These are phyloP conservation scores for Pseudomugil gertrudae DNA, from an alignment of 2,797 vertebrate genomes.

Conservation along the genomic window DNA sequence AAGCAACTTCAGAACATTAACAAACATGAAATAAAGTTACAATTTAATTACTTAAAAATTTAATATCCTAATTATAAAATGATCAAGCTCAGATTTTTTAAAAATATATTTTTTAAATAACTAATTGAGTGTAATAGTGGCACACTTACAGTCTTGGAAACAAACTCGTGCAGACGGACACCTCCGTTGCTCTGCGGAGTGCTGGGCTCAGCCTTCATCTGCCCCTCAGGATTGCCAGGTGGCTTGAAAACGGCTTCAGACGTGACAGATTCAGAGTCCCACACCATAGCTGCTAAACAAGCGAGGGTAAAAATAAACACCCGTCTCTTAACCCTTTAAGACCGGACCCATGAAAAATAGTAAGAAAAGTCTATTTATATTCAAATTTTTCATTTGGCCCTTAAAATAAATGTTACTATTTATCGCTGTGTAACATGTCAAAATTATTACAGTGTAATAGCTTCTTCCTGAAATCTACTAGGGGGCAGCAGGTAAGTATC, in stretches of 20 bases:
- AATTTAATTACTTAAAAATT: not conserved
- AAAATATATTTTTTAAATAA: not conserved
- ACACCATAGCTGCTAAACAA: slow-evolving; percentile 81
- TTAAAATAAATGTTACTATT: too few relatives aligned
- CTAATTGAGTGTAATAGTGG: not conserved
- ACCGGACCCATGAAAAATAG: too few relatives aligned
- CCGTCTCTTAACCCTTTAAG: not conserved
- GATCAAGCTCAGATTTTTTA: not conserved
- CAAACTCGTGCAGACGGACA: slow-evolving; percentile 91
- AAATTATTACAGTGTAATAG: too few relatives aligned
- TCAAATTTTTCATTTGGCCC: too few relatives aligned
- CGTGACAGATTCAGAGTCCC: slow-evolving; percentile 88
- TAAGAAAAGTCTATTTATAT: too few relatives aligned
- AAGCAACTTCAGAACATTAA: not conserved
- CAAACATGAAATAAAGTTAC: not conserved
- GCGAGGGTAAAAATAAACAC: slow-evolving; percentile 29
- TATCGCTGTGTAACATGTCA: too few relatives aligned
- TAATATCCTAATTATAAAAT: not conserved
- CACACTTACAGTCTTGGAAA: slow-evolving; percentile 91
- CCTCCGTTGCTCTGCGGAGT: slow-evolving; percentile 87
- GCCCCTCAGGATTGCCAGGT: slow-evolving; percentile 65
- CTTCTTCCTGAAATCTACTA: too few relatives aligned
- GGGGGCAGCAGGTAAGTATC: too few relatives aligned
- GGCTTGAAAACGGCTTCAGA: slow-evolving; percentile 81
- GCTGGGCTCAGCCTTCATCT: slow-evolving; percentile 66